Percentiles rank a stretch among this genome's conserved stretches.
These are phyloP conservation scores for Malurus cyaneus DNA, from an alignment of 2,113 vertebrate species.

Conservation along the genomic window DNA sequence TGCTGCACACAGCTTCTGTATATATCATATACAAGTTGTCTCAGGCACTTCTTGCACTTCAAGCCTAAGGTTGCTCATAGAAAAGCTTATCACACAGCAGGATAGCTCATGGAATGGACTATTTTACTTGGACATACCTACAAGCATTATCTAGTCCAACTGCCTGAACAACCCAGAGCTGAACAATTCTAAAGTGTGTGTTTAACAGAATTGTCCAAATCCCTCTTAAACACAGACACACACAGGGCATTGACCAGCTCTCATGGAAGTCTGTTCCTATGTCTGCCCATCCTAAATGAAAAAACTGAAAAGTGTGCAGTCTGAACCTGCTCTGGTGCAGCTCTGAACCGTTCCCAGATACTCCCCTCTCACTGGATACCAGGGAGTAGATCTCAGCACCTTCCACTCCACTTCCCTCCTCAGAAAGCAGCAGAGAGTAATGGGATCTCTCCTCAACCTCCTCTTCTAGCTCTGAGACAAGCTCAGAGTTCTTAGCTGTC, in stretches of 20 bases:
- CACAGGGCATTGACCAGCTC: accelerated
- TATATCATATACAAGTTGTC: not conserved
- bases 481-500: not conserved
- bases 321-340: not conserved
- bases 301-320: not conserved
- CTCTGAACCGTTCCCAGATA: not conserved
- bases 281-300: not conserved
- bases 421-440: not conserved
- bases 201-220: not conserved
- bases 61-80: not conserved
- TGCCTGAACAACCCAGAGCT: not conserved
- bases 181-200: not conserved
- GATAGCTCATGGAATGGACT: not conserved
- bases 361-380: not conserved
- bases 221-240: not conserved
- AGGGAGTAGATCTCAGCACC: not conserved
- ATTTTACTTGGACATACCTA: not conserved
- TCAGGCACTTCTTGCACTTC: not conserved
- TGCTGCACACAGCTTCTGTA: not conserved
- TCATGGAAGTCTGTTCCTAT: not conserved
- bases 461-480: not conserved
- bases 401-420: not conserved
- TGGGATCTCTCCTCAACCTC: not conserved
- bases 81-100: not conserved
- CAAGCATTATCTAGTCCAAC: not conserved